A percentile compares a stretch with the other conserved stretches of the same genome.
These are phyloP conservation scores for Athalia rosae DNA, from an alignment of 2,888 invertebrate species.

Conservation along the genomic window DNA sequence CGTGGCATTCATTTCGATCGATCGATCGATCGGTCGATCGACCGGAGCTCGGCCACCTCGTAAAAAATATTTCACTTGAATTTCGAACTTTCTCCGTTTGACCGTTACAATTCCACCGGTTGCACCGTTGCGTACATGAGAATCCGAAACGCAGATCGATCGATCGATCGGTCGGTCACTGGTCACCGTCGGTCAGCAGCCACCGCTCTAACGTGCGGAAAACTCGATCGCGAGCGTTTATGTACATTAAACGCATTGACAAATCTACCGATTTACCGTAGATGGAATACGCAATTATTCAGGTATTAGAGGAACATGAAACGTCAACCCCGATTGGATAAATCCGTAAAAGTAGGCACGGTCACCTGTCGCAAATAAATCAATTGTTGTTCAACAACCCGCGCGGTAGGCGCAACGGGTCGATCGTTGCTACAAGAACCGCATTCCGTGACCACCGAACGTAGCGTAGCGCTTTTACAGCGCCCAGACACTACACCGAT, in stretches of 20 bases:
- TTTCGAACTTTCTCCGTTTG: no score
- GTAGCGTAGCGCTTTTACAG: constrained; percentile 9
- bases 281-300: constrained; percentile 15
- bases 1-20: neutral
- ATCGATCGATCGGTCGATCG: neutral
- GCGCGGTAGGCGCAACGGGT: neutral
- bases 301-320: constrained; percentile 47
- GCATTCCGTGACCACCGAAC: constrained; percentile 39
- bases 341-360: constrained; percentile 52
- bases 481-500: neutral
- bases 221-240: neutral
- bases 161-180: neutral
- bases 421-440: constrained; percentile 39
- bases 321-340: constrained; percentile 54
- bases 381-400: constrained; percentile 53
- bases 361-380: constrained; percentile 59
- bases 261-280: constrained; percentile 27
- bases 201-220: neutral
- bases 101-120: no score
- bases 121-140: no score
- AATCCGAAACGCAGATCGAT: neutral
- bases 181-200: no score
- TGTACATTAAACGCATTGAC: neutral
- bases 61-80: no score
- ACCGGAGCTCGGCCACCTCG: neutral